Base-by-base conservation (phyloP, 2,888 invertebrate genomes). In the Hirtodrosophila trivittata region DNA sequence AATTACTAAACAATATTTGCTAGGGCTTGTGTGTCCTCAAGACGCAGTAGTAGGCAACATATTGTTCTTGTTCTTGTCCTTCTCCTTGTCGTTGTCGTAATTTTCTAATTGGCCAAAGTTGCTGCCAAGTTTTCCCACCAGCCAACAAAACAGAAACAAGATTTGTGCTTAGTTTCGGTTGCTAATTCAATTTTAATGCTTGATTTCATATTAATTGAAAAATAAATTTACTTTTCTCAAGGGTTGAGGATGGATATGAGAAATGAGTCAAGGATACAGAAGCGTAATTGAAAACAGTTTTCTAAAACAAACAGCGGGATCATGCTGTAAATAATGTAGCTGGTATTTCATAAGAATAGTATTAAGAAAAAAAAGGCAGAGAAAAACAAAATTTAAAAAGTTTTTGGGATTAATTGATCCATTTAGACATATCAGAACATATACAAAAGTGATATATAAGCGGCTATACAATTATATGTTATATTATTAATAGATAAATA, bases 201-300 rank as follows among this genome's bases (percentile, higher is more conserved):
- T 89, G 89, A 89, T 89, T 89, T 88, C 83, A 87, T 89, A 88
- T 89, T 89, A 89, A 89, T 89, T 89, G 89, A 87, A 88, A 87
- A 71, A 56, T 75, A 65, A 57, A 73, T 65, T 66, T 52, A 26
- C 12, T 4, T 26, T 33, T 26, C 13, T 32, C 10, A 41, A 30
- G 46, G 50, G 7, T 57, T 65, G 37, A 37, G 10, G 5, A 2
- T 16, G 6, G 18, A 13, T 38, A 3, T 18, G 10, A 16, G 28
- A 21, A 21, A 21, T 21, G 5, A 28, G 3, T 28, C 9, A 8
- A 25, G n/a, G 9, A 28, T n/a, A 14, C 9, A 14, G 26, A 3
- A 9, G 33, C 3, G 4, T 4, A 37, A n/a, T 3, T 9, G 6
- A 25, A 43, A 25, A 3, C 6, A 35, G n/a, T 50, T 50, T 26